Evolutionary conservation across 2,797 vertebrate species (phyloP).

Genomic region (Danio kyathit): DNA sequence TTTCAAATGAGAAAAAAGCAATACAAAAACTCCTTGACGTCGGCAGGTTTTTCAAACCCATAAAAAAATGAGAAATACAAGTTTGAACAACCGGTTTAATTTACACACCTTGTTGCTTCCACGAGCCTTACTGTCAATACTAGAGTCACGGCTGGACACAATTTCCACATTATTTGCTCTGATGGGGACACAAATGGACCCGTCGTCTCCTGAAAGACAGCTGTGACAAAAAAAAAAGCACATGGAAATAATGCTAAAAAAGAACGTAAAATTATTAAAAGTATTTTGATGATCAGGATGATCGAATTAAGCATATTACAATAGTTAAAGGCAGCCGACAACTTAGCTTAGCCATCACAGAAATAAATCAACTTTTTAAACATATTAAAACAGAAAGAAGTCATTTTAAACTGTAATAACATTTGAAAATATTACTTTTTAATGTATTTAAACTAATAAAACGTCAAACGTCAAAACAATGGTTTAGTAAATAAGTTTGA

Average conservation of each 20-base stretch:
- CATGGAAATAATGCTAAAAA: too few relatives aligned
- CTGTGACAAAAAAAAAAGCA: slow-evolving; percentile 69
- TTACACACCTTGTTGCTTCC: slow-evolving; percentile 94
- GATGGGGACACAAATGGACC: slow-evolving; percentile 90
- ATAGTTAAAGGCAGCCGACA: too few relatives aligned
- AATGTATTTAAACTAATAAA: neutral
- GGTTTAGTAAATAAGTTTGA: neutral
- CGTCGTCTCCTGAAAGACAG: slow-evolving; percentile 91
- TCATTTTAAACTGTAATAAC: neutral
- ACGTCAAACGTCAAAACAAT: neutral
- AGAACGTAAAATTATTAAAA: too few relatives aligned
- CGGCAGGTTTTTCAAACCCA: neutral
- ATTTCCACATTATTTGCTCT: slow-evolving; percentile 92
- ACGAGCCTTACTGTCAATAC: slow-evolving; percentile 94
- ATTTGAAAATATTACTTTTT: neutral
- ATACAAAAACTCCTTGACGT: neutral
- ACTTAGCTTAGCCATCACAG: neutral
- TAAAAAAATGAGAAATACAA: neutral
- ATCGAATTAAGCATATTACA: too few relatives aligned
- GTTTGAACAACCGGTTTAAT: neutral
- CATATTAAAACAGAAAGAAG: neutral
- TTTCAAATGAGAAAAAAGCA: neutral
- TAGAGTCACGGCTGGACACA: slow-evolving; percentile 95
- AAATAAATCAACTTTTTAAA: neutral
- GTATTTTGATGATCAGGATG: too few relatives aligned